Base-by-base conservation (phyloP, 2,113 vertebrate species). In the Tiliqua scincoides region DNA sequence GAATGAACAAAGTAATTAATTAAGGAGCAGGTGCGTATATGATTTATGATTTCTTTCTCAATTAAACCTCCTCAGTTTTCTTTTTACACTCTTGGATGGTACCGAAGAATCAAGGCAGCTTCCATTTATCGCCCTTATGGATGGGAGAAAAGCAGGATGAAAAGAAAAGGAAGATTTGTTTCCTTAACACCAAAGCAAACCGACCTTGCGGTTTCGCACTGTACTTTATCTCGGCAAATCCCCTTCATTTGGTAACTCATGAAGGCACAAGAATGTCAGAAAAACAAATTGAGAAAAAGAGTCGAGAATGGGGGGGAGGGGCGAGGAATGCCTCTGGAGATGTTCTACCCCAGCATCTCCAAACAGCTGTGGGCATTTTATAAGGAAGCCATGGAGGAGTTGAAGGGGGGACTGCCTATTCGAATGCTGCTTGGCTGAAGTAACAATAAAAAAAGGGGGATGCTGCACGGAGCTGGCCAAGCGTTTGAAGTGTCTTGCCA, bases 401-500 rank as follows among this genome's bases (percentile, higher is more conserved):
- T 21, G 48, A 27, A 37, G 95, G 95, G 95, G 95, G 96, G 93
- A 94, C 96, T 89, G 92, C 96, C 96, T 96, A 95, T 97, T 97
- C 98, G 97, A 97, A 97, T 96, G 95, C 94, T 89, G 91, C 94
- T 94, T 95, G 94, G 95, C 94, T 93, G 95, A 94, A 95, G 96
- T 91, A 91, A 91, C 93, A 92, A 88, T 92, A 95, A 90, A 95
- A 90, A 95, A 96, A 92, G 95, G 96, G 96, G 94, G 95, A 95
- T 95, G 96, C 90, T 93, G 92, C 87, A 89, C 83, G 91, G 91
- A 91, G 94, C 93, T 94, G 89, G 97, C 97, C 97, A 97, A 97
- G 96, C 93, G 96, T 98, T 98, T 98, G 97, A 98, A 98, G 97
- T 97, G 93, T 94, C 95, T 97, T 96, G 95, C 95, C 94, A 89